phyloP scores from a whole-genome alignment of 2,113 vertebrate species.

The Phalacrocorax aristotelis region DNA sequence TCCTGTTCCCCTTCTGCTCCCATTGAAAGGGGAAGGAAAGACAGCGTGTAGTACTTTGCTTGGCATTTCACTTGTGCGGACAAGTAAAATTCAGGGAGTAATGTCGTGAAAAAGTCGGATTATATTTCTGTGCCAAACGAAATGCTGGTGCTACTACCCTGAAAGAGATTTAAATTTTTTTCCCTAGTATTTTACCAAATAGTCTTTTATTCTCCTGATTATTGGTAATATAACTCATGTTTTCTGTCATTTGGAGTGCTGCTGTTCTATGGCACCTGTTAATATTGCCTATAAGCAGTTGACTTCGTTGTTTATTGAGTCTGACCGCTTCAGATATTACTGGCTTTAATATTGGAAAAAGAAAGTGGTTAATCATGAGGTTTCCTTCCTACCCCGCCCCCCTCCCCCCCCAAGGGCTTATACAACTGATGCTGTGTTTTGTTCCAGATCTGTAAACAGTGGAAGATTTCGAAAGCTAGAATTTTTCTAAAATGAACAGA shows the following conservation, averaged over 20 bases:
- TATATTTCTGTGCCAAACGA: neutral
- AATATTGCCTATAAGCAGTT: neutral
- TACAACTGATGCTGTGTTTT: neutral
- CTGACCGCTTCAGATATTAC: neutral
- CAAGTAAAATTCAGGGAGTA: neutral
- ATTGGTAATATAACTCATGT: rapidly evolving
- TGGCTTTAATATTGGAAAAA: neutral
- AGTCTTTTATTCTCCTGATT: neutral
- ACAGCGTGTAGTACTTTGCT: rapidly evolving
- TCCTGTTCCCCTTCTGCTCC: rapidly evolving
- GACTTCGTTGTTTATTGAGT: neutral
- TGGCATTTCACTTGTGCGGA: neutral
- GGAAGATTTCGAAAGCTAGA: neutral
- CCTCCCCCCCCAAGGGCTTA: neutral
- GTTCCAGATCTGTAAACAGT: neutral
- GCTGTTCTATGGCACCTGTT: neutral
- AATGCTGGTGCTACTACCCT: neutral
- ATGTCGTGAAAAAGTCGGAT: rapidly evolving
- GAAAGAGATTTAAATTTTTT: neutral
- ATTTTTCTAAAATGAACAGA: neutral
- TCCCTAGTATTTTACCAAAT: neutral
- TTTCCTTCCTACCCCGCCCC: neutral
- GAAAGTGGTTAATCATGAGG: neutral
- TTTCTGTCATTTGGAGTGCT: neutral
- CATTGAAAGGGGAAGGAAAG: neutral